Base-by-base conservation (phyloP, 2,113 vertebrate species). In the Onychorhynchus coronatus region DNA sequence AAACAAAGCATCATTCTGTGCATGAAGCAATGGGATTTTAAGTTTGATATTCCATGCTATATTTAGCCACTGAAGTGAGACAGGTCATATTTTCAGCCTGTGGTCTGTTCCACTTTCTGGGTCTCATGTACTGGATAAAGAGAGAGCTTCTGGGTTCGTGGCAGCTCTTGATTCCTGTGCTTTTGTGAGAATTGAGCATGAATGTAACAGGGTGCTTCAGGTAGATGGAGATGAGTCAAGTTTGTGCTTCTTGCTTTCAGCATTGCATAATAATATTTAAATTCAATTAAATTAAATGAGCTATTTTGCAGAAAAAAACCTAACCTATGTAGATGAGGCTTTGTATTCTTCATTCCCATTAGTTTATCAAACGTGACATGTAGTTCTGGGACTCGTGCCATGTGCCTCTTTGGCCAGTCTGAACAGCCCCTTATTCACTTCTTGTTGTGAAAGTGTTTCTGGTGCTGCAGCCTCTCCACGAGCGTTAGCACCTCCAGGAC, bases 121-220 rank as follows among this genome's bases (percentile, higher is more conserved):
- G 28, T 80, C 39, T 81, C 8, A 4, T 7, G 10, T 4, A 28
- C 15, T 0, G 0, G 33, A 11, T 35, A 37, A 37, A 35, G 71
- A 63, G 44, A 61, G 41, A 80, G 18, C 27, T 25, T 16, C 24
- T 10, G 9, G 15, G 21, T 67, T 88, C 78, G 33, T 67, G 47
- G 52, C 24, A 56, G 46, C 71, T 72, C 49, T 52, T 85, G 20
- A 39, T 65, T 62, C 49, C 68, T 28, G 1, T 47, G 47, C n/a
- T 37, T 39, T 39, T 73, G 22, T 62, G 91, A 70, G 59, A 84
- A 53, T 35, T 28, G 1, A 2, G 30, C 7, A 2, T 25, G 23
- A 15, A 9, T 14, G 5, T 71, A 63, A 46, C 33, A 50, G 55
- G 41, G 23, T 68, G 39, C 30, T 88, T 82, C 52, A 56, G 35